phyloP scores from a whole-genome alignment of 37 sponge, comb jelly and placozoan species.

The Oopsacas minuta region DNA sequence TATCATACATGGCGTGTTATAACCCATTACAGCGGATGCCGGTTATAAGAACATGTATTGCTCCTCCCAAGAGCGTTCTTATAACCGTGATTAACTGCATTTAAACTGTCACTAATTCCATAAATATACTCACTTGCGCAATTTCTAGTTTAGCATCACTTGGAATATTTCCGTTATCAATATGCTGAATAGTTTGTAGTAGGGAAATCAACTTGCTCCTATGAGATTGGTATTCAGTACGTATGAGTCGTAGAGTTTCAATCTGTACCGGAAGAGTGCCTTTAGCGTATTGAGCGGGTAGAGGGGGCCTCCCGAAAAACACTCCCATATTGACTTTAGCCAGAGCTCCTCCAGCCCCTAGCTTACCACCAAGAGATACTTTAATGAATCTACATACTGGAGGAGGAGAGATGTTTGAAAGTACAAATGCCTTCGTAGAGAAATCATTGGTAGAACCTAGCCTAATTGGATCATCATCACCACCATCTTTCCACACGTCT shows the following conservation, averaged over 20 bases:
- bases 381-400: slow-evolving; percentile 59
- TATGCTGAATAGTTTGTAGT: background rate
- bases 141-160: background rate
- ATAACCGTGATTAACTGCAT: too few relatives aligned
- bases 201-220: background rate
- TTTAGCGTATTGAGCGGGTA: background rate
- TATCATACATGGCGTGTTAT: too few relatives aligned
- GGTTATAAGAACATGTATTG: too few relatives aligned
- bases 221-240: slow-evolving; percentile 12
- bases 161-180: background rate
- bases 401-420: slow-evolving; percentile 62
- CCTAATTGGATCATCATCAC: slow-evolving; percentile 27
- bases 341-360: background rate
- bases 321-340: slow-evolving; percentile 10
- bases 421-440: slow-evolving; percentile 30
- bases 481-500: slow-evolving; percentile 58
- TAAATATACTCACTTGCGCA: background rate
- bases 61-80: too few relatives aligned
- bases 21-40: too few relatives aligned
- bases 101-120: too few relatives aligned
- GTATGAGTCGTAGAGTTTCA: background rate
- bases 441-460: slow-evolving; percentile 52
- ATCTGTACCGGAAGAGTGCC: background rate
- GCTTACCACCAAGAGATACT: slow-evolving; percentile 28
- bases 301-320: background rate